Evolutionary conservation across 2,113 vertebrate species (phyloP), one percentile per base, ranked within the genome.

Genomic region (Gymnocephalus cernua): DNA sequence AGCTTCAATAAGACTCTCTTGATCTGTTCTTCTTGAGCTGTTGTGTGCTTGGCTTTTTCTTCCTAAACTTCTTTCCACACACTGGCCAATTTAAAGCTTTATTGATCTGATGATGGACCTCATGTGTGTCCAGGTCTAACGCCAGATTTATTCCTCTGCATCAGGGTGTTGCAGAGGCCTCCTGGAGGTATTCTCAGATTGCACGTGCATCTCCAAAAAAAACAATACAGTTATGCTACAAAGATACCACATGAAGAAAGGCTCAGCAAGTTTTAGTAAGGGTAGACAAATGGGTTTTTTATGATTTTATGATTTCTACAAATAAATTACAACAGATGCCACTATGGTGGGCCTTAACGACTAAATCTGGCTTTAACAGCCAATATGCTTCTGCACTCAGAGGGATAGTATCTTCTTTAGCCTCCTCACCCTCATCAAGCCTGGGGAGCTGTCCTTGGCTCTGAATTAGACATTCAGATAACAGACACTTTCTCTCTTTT

Each of bases 401-500:
- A 70, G 27, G 51, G 12, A 48, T 45, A 18, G 35, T 53, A 13
- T 76, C 41, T 47, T 56, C 4, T 44, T 4, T 25, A 62, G 38
- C 44, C 25, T 27, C 68, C 25, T 77, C 15, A 51, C 2, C 32
- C 47, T 44, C 44, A 32, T 47, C 21, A 4, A 67, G 62, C 72
- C 50, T n/a, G 9, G 13, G 59, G 77, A 82, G 82, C 82, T 70
- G 66, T 83, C 73, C 67, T 67, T 14, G 21, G 80, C 62, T 56
- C 72, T 92, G 90, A 86, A 87, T 83, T 79, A 84, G 57, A 85
- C 74, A 74, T 81, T 86, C 76, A 80, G 80, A 66, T 72, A 70
- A 35, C 80, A 74, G 58, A 23, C 69, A 35, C 65, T 48, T 38
- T 35, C 27, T 29, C 69, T 56, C 18, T 76, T 85, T 59, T 2